These are phyloP conservation scores for Tetranychus truncatus DNA, from an alignment of 2,888 invertebrate species.

Conservation along the genomic window DNA sequence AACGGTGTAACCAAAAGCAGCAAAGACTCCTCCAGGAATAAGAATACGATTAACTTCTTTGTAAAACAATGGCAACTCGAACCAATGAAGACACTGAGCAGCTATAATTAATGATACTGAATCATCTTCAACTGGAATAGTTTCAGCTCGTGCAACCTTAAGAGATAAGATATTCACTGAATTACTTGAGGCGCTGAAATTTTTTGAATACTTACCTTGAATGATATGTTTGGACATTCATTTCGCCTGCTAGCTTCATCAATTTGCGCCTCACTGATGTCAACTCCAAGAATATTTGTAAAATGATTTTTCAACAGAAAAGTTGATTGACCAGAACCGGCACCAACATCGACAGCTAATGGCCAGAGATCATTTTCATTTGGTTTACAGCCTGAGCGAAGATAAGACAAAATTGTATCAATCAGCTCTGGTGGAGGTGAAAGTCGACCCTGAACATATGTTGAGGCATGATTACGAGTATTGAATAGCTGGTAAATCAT, in stretches of 20 bases:
- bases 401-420: conserved; percentile 13
- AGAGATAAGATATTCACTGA: not conserved
- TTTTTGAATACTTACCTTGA: conserved; percentile 26
- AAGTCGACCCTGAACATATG: conserved; percentile 19
- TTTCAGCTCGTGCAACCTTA: conserved; percentile 33
- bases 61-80: conserved; percentile 34
- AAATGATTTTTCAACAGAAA: conserved; percentile 34
- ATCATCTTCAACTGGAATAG: conserved; percentile 30
- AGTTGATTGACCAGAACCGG: conserved; percentile 38
- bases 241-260: conserved; percentile 31
- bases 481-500: conserved; percentile 10
- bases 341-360: conserved; percentile 37
- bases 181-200: too few species aligned
- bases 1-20: conserved; percentile 24
- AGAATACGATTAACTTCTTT: conserved; percentile 34
- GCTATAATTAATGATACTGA: conserved; percentile 34
- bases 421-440: conserved; percentile 16
- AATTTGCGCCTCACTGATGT: conserved; percentile 35
- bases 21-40: conserved; percentile 34
- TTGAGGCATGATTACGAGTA: conserved; percentile 17
- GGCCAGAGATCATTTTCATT: conserved; percentile 22
- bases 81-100: conserved; percentile 37
- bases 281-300: conserved; percentile 34
- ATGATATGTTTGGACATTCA: conserved; percentile 12
- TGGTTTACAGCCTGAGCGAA: conserved; percentile 18